These are phyloP conservation scores for Clunio marinus DNA, from an alignment of 2,888 invertebrate species.

Conservation along the genomic window DNA sequence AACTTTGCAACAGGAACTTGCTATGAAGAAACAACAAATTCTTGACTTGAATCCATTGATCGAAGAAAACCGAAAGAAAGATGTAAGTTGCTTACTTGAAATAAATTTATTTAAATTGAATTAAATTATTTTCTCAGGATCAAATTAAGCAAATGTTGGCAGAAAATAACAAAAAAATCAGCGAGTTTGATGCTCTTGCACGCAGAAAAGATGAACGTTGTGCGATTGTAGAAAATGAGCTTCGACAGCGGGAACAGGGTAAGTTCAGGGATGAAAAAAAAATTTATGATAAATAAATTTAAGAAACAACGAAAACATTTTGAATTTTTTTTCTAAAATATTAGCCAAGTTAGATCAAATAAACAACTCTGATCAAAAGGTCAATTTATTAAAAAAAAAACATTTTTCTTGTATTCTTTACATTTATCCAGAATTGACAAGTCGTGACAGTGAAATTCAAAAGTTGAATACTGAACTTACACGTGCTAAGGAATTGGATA, in stretches of 20 bases:
- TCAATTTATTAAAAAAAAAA: too few relatives aligned
- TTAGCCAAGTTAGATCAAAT: too few relatives aligned
- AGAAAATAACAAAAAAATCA: conserved; percentile 37
- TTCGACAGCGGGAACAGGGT: conserved; percentile 30
- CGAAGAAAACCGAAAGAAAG: conserved; percentile 18
- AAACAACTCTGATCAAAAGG: too few relatives aligned
- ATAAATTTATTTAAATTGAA: background rate
- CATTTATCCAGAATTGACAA: conserved; percentile 15
- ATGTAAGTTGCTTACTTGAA: conserved; percentile 14
- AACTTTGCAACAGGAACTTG: conserved; percentile 47
- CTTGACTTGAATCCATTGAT: background rate
- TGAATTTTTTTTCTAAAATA: too few relatives aligned
- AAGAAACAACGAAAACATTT: too few relatives aligned
- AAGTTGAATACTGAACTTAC: conserved; percentile 16
- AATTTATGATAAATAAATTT: too few relatives aligned
- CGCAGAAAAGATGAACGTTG: conserved; percentile 26
- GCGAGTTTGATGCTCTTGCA: conserved; percentile 29
- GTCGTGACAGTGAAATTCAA: conserved; percentile 25
- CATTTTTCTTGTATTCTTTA: too few relatives aligned
- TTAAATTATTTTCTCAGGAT: conserved; percentile 43
- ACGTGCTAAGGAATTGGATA: conserved; percentile 10
- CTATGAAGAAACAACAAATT: conserved; percentile 45
- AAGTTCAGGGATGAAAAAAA: too few relatives aligned
- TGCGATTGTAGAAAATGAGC: conserved; percentile 21
- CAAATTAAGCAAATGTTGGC: conserved; percentile 46